Evolutionary conservation across 1,140 invertebrate species (phyloP).

Genomic region (Coptotermes formosanus): DNA sequence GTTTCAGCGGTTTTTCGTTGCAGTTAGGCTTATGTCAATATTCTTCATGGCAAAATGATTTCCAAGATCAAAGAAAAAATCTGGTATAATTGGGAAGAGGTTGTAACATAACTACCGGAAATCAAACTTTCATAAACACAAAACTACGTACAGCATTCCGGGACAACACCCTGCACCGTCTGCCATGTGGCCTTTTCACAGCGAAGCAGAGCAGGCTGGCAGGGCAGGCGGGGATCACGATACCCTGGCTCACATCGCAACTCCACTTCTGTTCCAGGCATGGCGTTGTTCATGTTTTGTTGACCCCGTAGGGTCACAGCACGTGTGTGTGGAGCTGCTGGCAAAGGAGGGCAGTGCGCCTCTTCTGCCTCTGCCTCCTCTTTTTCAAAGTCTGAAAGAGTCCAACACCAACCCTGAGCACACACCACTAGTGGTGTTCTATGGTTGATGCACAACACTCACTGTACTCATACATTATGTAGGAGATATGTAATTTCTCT

Average conservation of each 20-base stretch:
- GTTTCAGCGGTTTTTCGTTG: no score
- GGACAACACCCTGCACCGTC: slow-evolving; percentile 22
- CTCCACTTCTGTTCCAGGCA: slow-evolving; percentile 34
- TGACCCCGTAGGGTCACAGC: neutral
- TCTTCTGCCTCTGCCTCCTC: neutral
- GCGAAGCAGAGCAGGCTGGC: slow-evolving; percentile 30
- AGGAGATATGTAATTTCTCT: no score
- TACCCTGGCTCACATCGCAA: slow-evolving; percentile 34
- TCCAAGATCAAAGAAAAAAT: no score
- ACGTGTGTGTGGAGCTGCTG: neutral
- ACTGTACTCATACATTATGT: no score
- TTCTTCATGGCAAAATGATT: no score
- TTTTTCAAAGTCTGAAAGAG: neutral
- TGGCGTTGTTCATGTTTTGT: slow-evolving; percentile 1
- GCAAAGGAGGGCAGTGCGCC: neutral
- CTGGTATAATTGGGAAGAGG: no score
- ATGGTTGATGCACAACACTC: no score
- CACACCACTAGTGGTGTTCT: no score
- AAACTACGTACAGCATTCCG: slow-evolving; percentile 10
- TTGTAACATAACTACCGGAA: no score
- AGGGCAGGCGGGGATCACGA: slow-evolving; percentile 33
- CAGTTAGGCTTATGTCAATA: no score
- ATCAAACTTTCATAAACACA: no score
- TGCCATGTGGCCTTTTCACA: slow-evolving; percentile 33
- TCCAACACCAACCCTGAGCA: no score